A percentile compares a stretch with the other conserved stretches of the same genome.
phyloP scores from a whole-genome alignment of 2,888 invertebrate species.

The Tribolium freemani region DNA sequence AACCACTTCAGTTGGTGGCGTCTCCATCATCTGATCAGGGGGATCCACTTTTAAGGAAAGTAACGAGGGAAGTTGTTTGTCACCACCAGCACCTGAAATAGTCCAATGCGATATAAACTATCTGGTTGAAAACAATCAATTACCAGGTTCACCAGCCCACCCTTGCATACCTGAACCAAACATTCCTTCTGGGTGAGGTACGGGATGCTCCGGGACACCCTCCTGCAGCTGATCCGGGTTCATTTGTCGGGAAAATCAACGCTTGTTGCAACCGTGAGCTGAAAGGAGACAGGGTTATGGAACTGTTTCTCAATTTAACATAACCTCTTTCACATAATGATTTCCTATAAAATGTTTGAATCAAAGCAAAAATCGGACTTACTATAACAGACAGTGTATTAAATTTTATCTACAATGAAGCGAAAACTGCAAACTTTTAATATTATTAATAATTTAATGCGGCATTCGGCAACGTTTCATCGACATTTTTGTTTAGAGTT shows the following conservation, averaged over 20 bases:
- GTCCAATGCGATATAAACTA: not conserved
- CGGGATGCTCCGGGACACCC: not conserved
- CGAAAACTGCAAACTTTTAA: no score
- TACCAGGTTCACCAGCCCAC: conserved; percentile 58
- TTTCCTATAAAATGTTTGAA: no score
- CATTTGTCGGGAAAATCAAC: not conserved
- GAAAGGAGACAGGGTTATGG: not conserved
- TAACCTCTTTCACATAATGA: no score
- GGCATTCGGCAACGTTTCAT: not conserved
- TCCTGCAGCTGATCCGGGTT: conserved; percentile 10
- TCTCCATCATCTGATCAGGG: conserved; percentile 73
- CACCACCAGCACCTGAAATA: not conserved
- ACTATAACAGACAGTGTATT: no score
- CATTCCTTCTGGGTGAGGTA: not conserved
- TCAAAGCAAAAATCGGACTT: no score
- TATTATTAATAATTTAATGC: not conserved
- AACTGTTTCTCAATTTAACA: no score
- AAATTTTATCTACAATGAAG: not conserved
- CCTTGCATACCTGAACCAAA: conserved; percentile 40
- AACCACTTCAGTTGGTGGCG: conserved; percentile 71
- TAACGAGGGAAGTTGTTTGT: conserved; percentile 72
- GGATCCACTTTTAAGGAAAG: conserved; percentile 77
- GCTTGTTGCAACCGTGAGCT: not conserved
- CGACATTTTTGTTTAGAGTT: not conserved
- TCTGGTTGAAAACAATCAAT: not conserved